Evolutionary conservation across 2,888 invertebrate species (phyloP).

Genomic region (Lymantria monacha): DNA sequence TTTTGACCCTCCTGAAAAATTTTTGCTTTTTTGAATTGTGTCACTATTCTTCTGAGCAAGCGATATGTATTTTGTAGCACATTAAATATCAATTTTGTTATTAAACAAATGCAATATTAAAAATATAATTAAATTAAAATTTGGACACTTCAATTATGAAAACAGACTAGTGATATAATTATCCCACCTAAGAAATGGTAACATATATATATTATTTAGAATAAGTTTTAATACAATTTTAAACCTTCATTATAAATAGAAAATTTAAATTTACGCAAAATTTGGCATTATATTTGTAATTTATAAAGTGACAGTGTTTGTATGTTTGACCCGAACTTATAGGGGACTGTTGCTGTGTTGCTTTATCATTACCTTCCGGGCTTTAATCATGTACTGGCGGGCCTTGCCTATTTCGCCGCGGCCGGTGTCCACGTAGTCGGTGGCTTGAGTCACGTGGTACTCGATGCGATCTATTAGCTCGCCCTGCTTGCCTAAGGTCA

Average conservation of each 20-base stretch:
- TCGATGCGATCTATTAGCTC: constrained; percentile 97
- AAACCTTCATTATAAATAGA: neutral
- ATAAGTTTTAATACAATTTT: too few species aligned
- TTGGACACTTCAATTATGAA: too few species aligned
- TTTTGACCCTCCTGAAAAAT: too few species aligned
- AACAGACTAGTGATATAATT: too few species aligned
- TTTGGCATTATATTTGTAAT: neutral
- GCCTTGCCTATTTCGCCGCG: constrained; percentile 90
- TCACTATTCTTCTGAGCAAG: too few species aligned
- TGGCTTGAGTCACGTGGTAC: constrained; percentile 94
- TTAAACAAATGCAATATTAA: too few species aligned
- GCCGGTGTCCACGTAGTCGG: constrained; percentile 91
- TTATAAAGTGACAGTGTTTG: neutral
- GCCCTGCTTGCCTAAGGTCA: constrained; percentile 86
- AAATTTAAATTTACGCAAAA: neutral
- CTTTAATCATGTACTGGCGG: constrained; percentile 91
- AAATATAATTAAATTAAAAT: too few species aligned
- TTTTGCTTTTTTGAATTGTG: too few species aligned
- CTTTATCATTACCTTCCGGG: constrained; percentile 90
- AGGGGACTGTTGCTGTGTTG: neutral
- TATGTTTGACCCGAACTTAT: neutral
- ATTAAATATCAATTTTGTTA: too few species aligned
- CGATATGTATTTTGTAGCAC: too few species aligned
- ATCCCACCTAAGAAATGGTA: too few species aligned
- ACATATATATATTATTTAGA: too few species aligned